Evolutionary conservation across 2,888 invertebrate species (phyloP).

Genomic region (Eudasyphora cyanicolor): DNA sequence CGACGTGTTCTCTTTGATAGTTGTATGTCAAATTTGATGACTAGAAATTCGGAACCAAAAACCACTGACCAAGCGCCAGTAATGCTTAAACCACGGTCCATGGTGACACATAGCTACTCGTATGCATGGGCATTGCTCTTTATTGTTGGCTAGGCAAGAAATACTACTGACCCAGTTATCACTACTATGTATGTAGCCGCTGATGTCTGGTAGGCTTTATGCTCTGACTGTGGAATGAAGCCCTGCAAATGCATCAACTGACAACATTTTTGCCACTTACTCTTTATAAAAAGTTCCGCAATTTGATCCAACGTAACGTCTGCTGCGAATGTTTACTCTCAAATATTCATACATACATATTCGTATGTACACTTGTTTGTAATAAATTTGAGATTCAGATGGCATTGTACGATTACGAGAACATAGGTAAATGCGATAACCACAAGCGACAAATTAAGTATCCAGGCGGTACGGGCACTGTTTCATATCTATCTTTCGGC

Average conservation of each 20-base stretch:
- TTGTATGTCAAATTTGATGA: too few species aligned
- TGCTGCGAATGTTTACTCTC: too few species aligned
- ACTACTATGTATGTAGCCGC: constrained; percentile 57
- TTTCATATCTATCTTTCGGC: too few species aligned
- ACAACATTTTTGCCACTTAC: constrained; percentile 49
- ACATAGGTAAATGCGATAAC: too few species aligned
- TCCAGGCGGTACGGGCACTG: too few species aligned
- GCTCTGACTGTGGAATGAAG: constrained; percentile 50
- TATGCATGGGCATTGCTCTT: too few species aligned
- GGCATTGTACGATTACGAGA: constrained; percentile 41
- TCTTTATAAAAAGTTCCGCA: constrained; percentile 60
- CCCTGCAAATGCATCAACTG: constrained; percentile 58
- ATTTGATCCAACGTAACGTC: constrained; percentile 49
- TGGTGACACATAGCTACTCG: neutral
- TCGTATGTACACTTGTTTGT: constrained; percentile 40
- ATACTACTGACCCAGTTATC: constrained; percentile 74
- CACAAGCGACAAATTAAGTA: too few species aligned
- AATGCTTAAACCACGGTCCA: neutral
- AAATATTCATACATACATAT: neutral
- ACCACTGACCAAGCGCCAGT: too few species aligned
- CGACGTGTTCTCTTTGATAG: too few species aligned
- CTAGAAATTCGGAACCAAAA: too few species aligned
- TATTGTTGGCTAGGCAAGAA: neutral
- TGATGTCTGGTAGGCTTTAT: constrained; percentile 50
- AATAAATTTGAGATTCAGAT: constrained; percentile 60